phyloP scores from a whole-genome alignment of 2,888 invertebrate genomes.

The Pyrrhia umbra region DNA sequence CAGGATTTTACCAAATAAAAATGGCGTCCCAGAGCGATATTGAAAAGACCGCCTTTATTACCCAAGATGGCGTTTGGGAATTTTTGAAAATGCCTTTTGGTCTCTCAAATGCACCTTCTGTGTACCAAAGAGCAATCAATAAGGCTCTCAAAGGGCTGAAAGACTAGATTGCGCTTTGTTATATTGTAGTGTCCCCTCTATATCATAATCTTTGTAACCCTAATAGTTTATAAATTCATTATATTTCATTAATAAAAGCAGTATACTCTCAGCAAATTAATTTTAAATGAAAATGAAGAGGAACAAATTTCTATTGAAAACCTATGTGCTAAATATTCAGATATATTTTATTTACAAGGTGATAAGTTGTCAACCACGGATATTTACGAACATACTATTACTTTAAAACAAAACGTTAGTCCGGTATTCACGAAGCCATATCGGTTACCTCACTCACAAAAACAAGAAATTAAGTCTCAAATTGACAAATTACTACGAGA shows the following conservation, averaged over 20 bases:
- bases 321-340: not conserved
- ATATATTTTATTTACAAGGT: conserved; percentile 10
- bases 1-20: no score
- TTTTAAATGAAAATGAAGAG: conserved; percentile 3
- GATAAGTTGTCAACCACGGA: conserved; percentile 6
- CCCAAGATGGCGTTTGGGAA: no score
- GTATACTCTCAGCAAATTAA: conserved; percentile 3
- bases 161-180: not conserved
- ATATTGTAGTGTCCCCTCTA: not conserved
- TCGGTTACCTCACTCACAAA: conserved; percentile 3
- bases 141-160: conserved; percentile 4
- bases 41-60: no score
- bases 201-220: not conserved
- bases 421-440: conserved; percentile 1
- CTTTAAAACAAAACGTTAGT: conserved; percentile 9
- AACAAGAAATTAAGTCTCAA: not conserved
- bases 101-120: conserved; percentile 1
- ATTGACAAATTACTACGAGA: conserved; percentile 3
- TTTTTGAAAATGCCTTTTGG: no score
- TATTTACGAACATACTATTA: conserved; percentile 1
- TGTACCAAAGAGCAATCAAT: not conserved
- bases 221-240: not conserved
- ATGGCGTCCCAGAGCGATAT: no score
- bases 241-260: not conserved
- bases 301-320: not conserved